Conservation (phyloP, 2,113 vertebrate genomes). For the Corythornis cristatus region DNA sequence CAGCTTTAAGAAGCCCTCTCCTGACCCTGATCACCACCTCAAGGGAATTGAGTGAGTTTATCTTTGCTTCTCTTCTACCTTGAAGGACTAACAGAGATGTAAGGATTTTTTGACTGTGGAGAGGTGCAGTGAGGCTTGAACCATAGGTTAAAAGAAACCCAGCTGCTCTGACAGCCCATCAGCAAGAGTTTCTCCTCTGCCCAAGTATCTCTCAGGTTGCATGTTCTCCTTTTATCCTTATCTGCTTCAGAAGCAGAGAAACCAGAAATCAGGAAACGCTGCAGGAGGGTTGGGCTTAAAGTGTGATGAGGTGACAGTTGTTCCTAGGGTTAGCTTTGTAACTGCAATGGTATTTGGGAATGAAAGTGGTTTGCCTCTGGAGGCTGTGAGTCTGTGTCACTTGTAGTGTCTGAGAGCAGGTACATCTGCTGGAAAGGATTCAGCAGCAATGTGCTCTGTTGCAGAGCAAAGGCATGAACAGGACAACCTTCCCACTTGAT, state of each 20-base stretch:
- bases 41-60: background rate
- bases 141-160: background rate
- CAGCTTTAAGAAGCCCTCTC: background rate
- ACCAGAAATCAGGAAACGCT: background rate
- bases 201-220: background rate
- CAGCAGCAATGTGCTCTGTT: background rate
- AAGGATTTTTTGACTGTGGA: background rate
- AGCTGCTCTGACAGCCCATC: background rate
- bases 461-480: background rate
- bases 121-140: background rate
- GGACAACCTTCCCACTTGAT: accelerated
- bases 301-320: background rate
- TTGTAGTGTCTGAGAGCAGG: background rate
- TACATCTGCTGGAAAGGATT: background rate
- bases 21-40: background rate
- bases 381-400: background rate
- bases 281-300: background rate
- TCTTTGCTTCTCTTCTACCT: background rate
- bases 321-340: background rate
- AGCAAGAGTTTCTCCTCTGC: background rate
- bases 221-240: background rate
- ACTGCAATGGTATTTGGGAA: background rate
- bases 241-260: background rate
- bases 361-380: background rate
- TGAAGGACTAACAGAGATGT: background rate